Evolutionary conservation across 2,113 vertebrate species (phyloP), one percentile per base, ranked within the genome.

Genomic region (Marmota monax): DNA sequence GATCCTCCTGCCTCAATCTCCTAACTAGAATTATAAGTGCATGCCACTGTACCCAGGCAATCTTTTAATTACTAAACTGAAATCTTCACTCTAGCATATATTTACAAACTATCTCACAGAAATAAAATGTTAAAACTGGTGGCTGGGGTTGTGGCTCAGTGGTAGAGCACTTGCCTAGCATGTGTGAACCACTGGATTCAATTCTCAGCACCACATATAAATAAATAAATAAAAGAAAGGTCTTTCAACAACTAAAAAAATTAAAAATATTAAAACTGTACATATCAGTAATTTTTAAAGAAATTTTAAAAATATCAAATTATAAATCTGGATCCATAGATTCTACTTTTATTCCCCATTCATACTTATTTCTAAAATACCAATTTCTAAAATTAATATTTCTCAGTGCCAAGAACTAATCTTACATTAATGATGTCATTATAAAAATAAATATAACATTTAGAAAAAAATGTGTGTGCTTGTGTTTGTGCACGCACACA

Each of bases 281-380:
- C 16, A 80, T 6, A 82, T 1, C 18, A 22, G 56, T 72, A 97
- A 89, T 92, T 97, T 73, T 87, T 95, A 69, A 95, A 98, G 42
- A 88, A 93, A 67, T 25, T 48, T 37, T 67, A 2, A 37, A 83
- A 61, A 53, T 39, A 37, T 39, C 29, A 89, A 83, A 65, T 79
- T 70, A 51, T 42, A 88, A 90, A 51, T 67, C 74, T 61, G 82
- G 58, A 74, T 61, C 20, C 56, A 58, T n/a, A 37, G 27, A 27
- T 93, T 84, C 39, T 34, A 58, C 8, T 67, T 84, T 70, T 22
- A 76, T 39, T 76, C 29, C 32, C 10, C 25, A 7, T 65, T 65
- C 13, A 11, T 69, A 51, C 23, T 95, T 92, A 84, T 45, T 95
- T 93, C n/a, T 78, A 63, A 95, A 74, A 51, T 67, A 2, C 25